Base-by-base conservation (phyloP, 2,888 invertebrate species). In the Ypsolopha scabrella region DNA sequence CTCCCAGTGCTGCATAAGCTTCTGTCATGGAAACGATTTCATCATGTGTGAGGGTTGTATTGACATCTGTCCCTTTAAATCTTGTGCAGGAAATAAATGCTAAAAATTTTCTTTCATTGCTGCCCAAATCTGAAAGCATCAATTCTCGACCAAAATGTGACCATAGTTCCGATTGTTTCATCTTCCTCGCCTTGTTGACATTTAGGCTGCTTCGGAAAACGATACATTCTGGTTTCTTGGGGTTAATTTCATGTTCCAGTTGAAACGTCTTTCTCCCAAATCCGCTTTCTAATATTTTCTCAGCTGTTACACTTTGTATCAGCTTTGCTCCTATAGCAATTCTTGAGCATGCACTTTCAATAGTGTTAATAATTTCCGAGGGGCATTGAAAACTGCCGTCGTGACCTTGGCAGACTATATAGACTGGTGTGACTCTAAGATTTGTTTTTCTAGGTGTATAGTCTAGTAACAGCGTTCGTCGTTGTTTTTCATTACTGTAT, bases 1-100 rank as follows among this genome's bases (percentile, higher is more conserved):
- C 94, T 41, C 97, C 97, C 53, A 97, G 83, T 0, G 97, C 97
- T n/a, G 94, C 94, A 73, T 96, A 93, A 0, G 92, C 95, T 68
- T 92, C 90, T 7, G 93, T 91, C 57, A 92, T 83, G 1, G 88
- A 87, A 60, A 91, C 80, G 36, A 92, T 90, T 68, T 92, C 92
- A 49, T 91, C 90, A 67, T 94, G 92, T 0, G 90, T 89, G 70
- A 88, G 88, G 45, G 90, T 88, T 57, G 88, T 89, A 48, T 90
- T 88, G 3, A 88, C 81, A 61, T 87, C 88, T 34, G 80, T 87
- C 6, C 92, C 92, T 62, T 90, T 86, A 73, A 93, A 96, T 62
- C 91, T 87, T 0, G 97, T 96, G 72, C 95, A 96, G 0, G 95
- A 94, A 58, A 97, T 87, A 68, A 98, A 97, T 0, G 93, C 96